Evolutionary conservation across 1,140 invertebrate genomes (phyloP), one percentile per base, ranked within the genome.

Genomic region (Lamellibrachia luymesi): DNA sequence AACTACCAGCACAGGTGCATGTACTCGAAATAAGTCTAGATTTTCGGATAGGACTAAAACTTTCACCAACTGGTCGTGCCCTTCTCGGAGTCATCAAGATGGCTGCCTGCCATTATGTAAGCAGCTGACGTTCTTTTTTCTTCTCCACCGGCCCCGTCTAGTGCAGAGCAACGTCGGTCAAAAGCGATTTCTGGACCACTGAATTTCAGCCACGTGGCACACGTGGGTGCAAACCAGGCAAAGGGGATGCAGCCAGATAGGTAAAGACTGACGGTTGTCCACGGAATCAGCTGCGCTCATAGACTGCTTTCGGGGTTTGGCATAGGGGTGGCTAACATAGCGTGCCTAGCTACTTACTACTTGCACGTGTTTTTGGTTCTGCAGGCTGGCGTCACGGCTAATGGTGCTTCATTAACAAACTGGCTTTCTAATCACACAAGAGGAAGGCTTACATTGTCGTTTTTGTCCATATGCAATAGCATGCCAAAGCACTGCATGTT

Each of bases 121-220:
- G 17, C 91, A 91, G 25, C 51, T 49, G 13, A 50, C 51, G 17
- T 49, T 91, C 4, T 91, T 22, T 91, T 91, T 91, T 91, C 49
- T 91, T 91, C 51, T 91, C 51, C 51, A 38, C 22, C 4, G 38
- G 49, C 90, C 38, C 27, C 90, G 17, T 50, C 51, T 51, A 91
- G 91, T 91, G 38, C 91, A 51, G 91, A 91, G 17, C 91, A 50
- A 13, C 91, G 91, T 49, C 91, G 91, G 27, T 99, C 98, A 13
- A 98, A 98, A 96, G 97, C 99, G 96, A 99, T 99, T 95, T 99
- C 99, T 38, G 98, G 98, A n/a, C 99, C 99, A n/a, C 99, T 98
- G 25, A 99, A 99, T 97, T 99, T 99, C 96, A 99, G 99, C 95
- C 99, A 99, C 97, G 98, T 99, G 94, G 98, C 98, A 94, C 99